These are phyloP conservation scores for Coenobita brevimanus DNA, from an alignment of 1,140 invertebrate species.

Conservation along the genomic window DNA sequence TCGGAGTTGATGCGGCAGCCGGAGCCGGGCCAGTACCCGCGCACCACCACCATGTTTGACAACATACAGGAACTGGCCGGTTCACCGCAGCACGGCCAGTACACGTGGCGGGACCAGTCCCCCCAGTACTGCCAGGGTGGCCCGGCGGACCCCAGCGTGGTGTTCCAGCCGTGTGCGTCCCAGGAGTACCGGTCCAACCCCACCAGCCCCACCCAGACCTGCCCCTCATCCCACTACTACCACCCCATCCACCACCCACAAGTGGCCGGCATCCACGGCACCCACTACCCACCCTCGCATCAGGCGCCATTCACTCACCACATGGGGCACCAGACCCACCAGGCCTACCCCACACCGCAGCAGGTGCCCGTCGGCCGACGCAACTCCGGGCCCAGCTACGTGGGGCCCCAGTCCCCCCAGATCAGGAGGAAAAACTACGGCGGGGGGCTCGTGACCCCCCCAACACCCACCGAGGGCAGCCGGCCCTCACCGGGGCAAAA, in stretches of 20 bases:
- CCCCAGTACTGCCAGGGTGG: constrained; percentile 74
- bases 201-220: constrained; percentile 79
- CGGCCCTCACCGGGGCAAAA: constrained; percentile 72
- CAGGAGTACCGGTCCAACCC: constrained; percentile 82
- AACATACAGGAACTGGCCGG: constrained; percentile 84
- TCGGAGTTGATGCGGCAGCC: constrained; percentile 53
- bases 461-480: constrained; percentile 66
- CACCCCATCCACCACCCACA: constrained; percentile 47
- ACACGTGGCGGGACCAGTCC: constrained; percentile 86
- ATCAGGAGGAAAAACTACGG: constrained; percentile 65
- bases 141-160: constrained; percentile 29
- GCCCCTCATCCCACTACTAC: constrained; percentile 61
- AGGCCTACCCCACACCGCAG: constrained; percentile 73
- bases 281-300: constrained; percentile 58
- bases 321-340: constrained; percentile 76
- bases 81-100: constrained; percentile 86
- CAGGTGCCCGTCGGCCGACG: constrained; percentile 57
- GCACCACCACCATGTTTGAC: constrained; percentile 72
- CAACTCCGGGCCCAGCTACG: constrained; percentile 68
- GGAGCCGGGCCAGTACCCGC: constrained; percentile 24
- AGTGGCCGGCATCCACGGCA: constrained; percentile 54
- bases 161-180: constrained; percentile 66
- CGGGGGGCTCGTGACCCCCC: constrained; percentile 64
- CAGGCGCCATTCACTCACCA: constrained; percentile 60
- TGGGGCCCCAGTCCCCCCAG: constrained; percentile 73